Conservation (phyloP, 2,888 invertebrate species). For the Bugula neritina region DNA sequence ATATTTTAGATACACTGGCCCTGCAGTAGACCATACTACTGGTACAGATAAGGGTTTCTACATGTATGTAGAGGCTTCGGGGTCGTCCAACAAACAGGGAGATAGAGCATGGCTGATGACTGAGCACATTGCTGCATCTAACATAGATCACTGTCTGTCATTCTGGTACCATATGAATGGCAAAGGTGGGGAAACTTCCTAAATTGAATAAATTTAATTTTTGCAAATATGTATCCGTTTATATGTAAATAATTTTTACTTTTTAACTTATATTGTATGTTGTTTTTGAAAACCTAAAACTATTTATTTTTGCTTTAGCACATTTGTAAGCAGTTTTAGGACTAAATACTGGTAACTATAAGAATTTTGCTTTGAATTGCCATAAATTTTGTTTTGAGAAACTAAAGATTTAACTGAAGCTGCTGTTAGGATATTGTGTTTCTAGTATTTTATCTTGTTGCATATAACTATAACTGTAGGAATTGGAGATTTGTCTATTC, state of each 20-base stretch:
- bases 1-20: conserved; percentile 38
- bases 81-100: conserved; percentile 29
- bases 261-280: too few relatives aligned
- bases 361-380: too few relatives aligned
- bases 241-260: background rate
- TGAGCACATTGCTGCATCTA: conserved; percentile 32
- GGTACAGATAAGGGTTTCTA: conserved; percentile 39
- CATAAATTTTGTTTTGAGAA: too few relatives aligned
- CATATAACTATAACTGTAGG: background rate
- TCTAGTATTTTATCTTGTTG: too few relatives aligned
- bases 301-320: too few relatives aligned
- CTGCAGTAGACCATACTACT: conserved; percentile 36
- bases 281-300: too few relatives aligned
- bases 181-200: conserved; percentile 4
- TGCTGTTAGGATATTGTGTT: too few relatives aligned
- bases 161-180: conserved; percentile 40
- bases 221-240: background rate
- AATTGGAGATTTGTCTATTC: conserved; percentile 1
- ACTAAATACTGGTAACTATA: too few relatives aligned
- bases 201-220: background rate
- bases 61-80: conserved; percentile 34
- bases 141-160: conserved; percentile 35
- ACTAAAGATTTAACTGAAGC: too few relatives aligned
- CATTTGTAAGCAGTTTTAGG: too few relatives aligned
- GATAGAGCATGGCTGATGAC: conserved; percentile 36